phyloP scores from a whole-genome alignment of 2,888 invertebrate species.

The Lasioglossum morio region DNA sequence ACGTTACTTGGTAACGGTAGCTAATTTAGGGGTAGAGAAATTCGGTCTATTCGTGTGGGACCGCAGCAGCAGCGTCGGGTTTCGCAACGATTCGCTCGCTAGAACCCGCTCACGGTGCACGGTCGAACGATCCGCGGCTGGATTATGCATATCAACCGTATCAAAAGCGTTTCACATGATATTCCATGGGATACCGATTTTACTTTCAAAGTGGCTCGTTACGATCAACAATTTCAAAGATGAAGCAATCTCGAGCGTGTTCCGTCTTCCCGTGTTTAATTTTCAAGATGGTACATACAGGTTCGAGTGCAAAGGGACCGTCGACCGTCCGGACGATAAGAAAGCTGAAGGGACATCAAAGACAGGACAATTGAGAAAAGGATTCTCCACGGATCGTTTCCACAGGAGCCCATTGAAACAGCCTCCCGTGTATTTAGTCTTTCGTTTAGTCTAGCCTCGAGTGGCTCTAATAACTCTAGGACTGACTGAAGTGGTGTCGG shows the following conservation, averaged over 20 bases:
- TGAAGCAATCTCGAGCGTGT: constrained; percentile 17
- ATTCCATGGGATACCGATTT: constrained; percentile 36
- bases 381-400: not conserved
- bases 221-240: constrained; percentile 24
- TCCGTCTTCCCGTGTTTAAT: not conserved
- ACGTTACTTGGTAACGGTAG: too few species aligned
- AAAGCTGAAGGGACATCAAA: too few species aligned
- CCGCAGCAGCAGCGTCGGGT: not conserved
- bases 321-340: too few species aligned
- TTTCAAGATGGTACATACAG: too few species aligned
- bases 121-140: constrained; percentile 16
- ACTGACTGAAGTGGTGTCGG: constrained; percentile 34
- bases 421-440: not conserved
- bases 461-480: constrained; percentile 45
- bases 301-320: too few species aligned
- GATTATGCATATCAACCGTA: constrained; percentile 37
- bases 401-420: not conserved
- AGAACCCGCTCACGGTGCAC: not conserved
- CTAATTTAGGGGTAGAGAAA: constrained; percentile 12
- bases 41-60: constrained; percentile 15
- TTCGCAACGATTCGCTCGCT: constrained; percentile 8
- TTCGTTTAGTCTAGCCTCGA: constrained; percentile 43
- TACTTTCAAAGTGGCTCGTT: constrained; percentile 43
- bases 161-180: constrained; percentile 32
- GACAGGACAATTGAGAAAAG: not conserved